phyloP scores from a whole-genome alignment of 2,888 invertebrate species.

The Hyles lineata region DNA sequence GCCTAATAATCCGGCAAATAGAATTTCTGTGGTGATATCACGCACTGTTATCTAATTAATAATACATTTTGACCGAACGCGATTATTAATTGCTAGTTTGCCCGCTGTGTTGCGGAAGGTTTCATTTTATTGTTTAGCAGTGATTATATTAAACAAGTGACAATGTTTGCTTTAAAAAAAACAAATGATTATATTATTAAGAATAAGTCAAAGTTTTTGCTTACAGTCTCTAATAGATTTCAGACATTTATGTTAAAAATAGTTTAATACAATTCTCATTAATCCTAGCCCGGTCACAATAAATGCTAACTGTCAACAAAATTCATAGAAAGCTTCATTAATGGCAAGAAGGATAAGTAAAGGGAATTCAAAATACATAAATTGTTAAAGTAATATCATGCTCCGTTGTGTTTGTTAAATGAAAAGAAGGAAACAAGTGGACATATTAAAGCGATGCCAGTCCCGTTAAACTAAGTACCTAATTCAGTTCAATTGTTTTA shows the following conservation, averaged over 20 bases:
- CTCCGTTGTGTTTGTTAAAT: background rate
- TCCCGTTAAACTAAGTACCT: conserved; percentile 70
- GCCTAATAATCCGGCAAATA: conserved; percentile 76
- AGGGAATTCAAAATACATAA: background rate
- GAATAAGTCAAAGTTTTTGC: too few species aligned
- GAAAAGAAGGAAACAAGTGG: conserved; percentile 25
- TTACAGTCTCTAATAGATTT: too few species aligned
- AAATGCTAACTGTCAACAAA: too few species aligned
- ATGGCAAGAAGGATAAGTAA: background rate
- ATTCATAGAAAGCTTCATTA: too few species aligned
- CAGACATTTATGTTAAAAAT: too few species aligned
- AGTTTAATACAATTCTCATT: too few species aligned
- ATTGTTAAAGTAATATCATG: background rate
- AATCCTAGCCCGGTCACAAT: too few species aligned
- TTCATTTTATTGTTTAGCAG: conserved; percentile 5
- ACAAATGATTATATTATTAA: too few species aligned
- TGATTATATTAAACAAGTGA: background rate
- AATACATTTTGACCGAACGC: conserved; percentile 38
- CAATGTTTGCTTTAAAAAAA: background rate
- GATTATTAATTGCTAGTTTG: conserved; percentile 24
- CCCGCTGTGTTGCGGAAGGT: background rate
- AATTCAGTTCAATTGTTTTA: conserved; percentile 80
- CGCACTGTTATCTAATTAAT: conserved; percentile 54
- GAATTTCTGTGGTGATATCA: conserved; percentile 67
- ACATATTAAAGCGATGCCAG: conserved; percentile 35